Base-by-base conservation (phyloP, 2,797 vertebrate genomes). In the Sebastes nivosus region DNA sequence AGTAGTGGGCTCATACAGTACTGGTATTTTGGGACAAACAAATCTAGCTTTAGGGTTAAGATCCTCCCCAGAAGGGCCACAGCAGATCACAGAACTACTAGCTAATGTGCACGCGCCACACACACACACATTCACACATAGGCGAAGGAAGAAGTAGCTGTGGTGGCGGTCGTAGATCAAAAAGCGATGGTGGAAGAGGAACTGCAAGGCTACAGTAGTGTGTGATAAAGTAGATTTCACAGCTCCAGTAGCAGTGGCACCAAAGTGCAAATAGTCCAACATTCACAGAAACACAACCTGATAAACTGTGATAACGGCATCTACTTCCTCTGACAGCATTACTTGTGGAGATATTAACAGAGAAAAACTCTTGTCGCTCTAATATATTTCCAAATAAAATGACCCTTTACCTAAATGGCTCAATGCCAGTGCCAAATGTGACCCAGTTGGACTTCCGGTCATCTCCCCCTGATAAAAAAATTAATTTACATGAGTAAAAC, bases 1-100 rank as follows among this genome's bases (percentile, higher is more conserved):
- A 79, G 60, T 34, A 58, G 57, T 58, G n/a, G 59, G 63, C 25
- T 63, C 64, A 38, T 42, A 75, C 22, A 25, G 32, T 32, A 67
- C 75, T 59, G 72, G 22, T 32, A 70, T 58, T 78, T 65, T 74
- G 38, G 34, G 67, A 85, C 80, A 86, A 54, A 54, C 74, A 70
- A 55, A 73, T 79, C 12, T 70, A 30, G 59, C 72, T 74, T 22
- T 29, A n/a, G 16, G 52, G 63, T 72, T 79, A 30, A 75, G 54
- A 60, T 68, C 57, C 38, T 70, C 20, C 54, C 67, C 29, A 80
- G 64, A 64, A 68, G 65, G 30, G 76, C 6, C 61, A 72, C 32
- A 67, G 63, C 36, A 46, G 55, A 84, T 87, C 63, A 78, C 66
- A 82, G 70, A 16, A 55, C 22, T 50, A 50, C 18, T 9, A 9